Conservation (phyloP, 2,113 vertebrate species). For the Vicugna pacos region DNA sequence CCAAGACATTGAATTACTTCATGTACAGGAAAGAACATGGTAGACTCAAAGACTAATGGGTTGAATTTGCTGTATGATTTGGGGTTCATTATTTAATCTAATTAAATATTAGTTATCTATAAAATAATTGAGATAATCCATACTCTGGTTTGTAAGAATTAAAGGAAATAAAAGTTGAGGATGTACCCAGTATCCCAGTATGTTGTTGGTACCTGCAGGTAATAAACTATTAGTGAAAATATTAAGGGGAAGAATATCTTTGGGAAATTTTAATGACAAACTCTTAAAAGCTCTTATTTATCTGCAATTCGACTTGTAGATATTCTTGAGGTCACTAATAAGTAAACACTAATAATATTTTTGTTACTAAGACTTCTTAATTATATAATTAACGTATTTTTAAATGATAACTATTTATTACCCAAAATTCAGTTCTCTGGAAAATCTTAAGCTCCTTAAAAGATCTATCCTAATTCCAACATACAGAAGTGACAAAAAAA, state of each 20-base stretch:
- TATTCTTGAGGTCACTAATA: not conserved
- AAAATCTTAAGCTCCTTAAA: not conserved
- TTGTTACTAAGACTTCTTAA: not conserved
- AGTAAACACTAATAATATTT: not conserved
- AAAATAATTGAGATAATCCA: not conserved
- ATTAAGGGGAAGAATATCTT: not conserved
- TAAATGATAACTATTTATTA: not conserved
- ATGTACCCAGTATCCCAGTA: not conserved
- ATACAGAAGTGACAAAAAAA: not conserved
- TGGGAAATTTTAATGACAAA: not conserved
- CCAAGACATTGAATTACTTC: not conserved
- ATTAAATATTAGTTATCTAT: not conserved
- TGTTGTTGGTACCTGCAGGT: not conserved
- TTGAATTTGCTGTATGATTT: slow-evolving; percentile 1
- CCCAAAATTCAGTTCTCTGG: not conserved
- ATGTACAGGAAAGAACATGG: not conserved
- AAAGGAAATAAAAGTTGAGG: not conserved
- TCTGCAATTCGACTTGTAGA: not conserved
- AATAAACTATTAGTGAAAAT: not conserved
- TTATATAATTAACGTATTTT: not conserved
- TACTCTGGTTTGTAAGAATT: not conserved
- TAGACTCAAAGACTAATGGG: not conserved
- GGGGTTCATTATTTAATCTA: not conserved
- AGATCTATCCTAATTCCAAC: not conserved
- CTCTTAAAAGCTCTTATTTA: not conserved